A percentile compares a stretch with the other conserved stretches of the same genome.
phyloP scores from a whole-genome alignment of 1,140 invertebrate species.

The Papilio dardanus region DNA sequence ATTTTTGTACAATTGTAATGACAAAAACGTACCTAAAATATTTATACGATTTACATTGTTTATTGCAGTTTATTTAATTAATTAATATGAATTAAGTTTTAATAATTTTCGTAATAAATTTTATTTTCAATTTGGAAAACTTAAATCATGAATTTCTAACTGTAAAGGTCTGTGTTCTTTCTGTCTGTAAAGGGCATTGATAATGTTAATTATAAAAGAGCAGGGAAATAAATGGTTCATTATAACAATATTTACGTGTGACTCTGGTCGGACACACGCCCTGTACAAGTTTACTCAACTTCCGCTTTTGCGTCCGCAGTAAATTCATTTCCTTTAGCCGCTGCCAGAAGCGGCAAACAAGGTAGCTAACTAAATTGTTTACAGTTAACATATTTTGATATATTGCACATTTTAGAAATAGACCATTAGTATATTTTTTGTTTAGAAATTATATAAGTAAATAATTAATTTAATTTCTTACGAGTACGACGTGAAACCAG shows the following conservation, averaged over 20 bases:
- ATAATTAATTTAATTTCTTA: too few relatives aligned
- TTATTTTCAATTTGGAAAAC: neutral
- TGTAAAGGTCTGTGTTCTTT: too few relatives aligned
- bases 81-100: too few relatives aligned
- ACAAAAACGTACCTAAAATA: too few relatives aligned
- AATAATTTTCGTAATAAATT: neutral
- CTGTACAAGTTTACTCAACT: conserved; percentile 21
- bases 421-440: neutral
- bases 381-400: conserved; percentile 3
- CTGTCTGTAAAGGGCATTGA: neutral
- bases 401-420: neutral
- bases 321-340: conserved; percentile 31
- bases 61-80: too few relatives aligned
- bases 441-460: too few relatives aligned
- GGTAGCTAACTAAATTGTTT: conserved; percentile 34
- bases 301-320: conserved; percentile 26
- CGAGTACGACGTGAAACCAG: too few relatives aligned
- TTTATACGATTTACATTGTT: too few relatives aligned
- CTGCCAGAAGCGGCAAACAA: conserved; percentile 26
- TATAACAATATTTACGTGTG: conserved; percentile 14
- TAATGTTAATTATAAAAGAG: neutral
- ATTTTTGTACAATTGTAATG: too few relatives aligned
- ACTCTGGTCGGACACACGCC: neutral
- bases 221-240: conserved; percentile 32
- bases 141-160: neutral